Evolutionary conservation across 2,888 invertebrate species (phyloP), one percentile per base, ranked within the genome.

Genomic region (Elmis aenea): DNA sequence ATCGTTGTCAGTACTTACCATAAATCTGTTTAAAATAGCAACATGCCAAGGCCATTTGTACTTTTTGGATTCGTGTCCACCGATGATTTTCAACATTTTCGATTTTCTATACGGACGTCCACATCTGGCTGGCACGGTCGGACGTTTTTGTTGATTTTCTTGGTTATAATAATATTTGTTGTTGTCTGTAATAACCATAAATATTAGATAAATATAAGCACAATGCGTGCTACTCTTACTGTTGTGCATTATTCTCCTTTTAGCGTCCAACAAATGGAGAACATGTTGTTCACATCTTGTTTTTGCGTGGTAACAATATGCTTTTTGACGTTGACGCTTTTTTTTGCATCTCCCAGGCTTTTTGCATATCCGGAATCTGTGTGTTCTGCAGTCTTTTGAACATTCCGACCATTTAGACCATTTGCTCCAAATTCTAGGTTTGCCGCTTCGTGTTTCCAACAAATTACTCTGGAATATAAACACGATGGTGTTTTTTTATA

Each of bases 11-110:
- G 5, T 5, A 18, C 67, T 62, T 67, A 86, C 88, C 74, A 81
- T 81, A 64, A 79, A 83, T 57, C 83, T 75, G 65, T 92, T 93
- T 39, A 94, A 74, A 32, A 95, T 81, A 31, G 88, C 92, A 11
- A 90, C 91, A 70, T 93, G 92, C 93, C 94, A 94, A 0, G 92
- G 91, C 93, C 94, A 95, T 59, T 84, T 85, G 21, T 90, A 86
- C 28, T 79, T 83, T 6, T 76, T 72, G 0, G 90, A 77, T 22
- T 87, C 83, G 32, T 79, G 73, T 1, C 94, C 94, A 0, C 94
- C 94, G 36, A 94, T 87, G 41, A 94, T 93, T 51, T 85, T 78
- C 40, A 86, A 70, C 80, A 82, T 79, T 38, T 48, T 50, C 3
- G 44, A 29, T 38, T 55, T 62, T 30, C 53, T 57, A 9, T 55